Conservation (phyloP, 2,113 vertebrate genomes). For the Mastomys coucha region DNA sequence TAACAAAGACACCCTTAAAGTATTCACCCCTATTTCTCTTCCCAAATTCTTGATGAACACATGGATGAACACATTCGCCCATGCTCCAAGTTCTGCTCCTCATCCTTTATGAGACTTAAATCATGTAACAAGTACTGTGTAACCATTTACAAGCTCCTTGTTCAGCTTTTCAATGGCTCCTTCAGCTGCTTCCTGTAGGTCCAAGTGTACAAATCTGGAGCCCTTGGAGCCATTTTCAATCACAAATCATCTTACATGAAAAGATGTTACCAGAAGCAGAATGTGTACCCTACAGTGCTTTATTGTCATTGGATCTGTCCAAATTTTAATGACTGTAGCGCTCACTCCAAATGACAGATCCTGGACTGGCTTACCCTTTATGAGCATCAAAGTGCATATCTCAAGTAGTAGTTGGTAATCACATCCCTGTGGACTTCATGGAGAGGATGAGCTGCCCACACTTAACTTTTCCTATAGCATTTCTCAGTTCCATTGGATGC, state of each 20-base stretch:
- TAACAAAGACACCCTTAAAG: slow-evolving; percentile 94
- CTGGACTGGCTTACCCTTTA: background rate
- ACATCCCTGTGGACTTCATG: no score
- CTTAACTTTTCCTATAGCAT: background rate
- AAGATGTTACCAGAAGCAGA: background rate
- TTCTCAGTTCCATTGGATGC: background rate
- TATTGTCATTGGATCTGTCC: slow-evolving; percentile 97
- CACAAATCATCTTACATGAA: background rate
- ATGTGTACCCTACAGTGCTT: background rate
- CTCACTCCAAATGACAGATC: slow-evolving; percentile 83
- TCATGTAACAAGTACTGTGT: slow-evolving; percentile 91
- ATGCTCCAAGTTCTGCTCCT: slow-evolving; percentile 95
- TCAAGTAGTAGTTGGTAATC: background rate
- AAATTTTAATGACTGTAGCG: slow-evolving; percentile 99
- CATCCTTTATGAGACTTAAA: slow-evolving; percentile 97
- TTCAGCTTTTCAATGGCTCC: slow-evolving; percentile 99
- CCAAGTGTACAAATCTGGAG: background rate
- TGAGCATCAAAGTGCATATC: background rate
- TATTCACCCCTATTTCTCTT: slow-evolving; percentile 95
- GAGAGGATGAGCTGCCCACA: no score
- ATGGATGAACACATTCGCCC: slow-evolving; percentile 97
- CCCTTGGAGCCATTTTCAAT: background rate
- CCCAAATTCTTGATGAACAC: slow-evolving; percentile 5
- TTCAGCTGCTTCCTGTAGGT: background rate
- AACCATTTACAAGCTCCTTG: slow-evolving; percentile 98